Percentiles rank a stretch among this genome's conserved stretches.
Conservation (phyloP, 2,113 vertebrate genomes). For the Nesoenas mayeri region DNA sequence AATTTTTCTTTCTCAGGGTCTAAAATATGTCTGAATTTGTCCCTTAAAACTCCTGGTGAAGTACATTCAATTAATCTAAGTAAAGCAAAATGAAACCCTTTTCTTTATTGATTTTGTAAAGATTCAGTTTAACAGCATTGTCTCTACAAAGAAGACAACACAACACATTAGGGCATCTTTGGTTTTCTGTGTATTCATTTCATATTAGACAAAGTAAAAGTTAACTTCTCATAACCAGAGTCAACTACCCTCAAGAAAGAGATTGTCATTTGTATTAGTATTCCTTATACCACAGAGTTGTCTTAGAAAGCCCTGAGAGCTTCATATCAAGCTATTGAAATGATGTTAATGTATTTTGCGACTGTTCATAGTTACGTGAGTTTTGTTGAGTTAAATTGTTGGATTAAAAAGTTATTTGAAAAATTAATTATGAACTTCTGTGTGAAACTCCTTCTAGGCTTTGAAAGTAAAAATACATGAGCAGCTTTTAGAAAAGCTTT, state of each 20-base stretch:
- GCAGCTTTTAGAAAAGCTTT: neutral
- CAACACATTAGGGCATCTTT: neutral
- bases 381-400: neutral
- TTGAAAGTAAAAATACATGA: neutral
- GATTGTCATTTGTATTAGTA: neutral
- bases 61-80: neutral
- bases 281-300: fast-evolving
- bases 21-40: neutral
- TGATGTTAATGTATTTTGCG: neutral
- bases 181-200: neutral
- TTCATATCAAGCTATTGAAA: neutral
- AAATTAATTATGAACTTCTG: neutral
- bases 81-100: neutral
- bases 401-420: neutral
- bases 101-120: neutral
- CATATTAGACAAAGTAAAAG: neutral
- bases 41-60: neutral
- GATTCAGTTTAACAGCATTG: neutral
- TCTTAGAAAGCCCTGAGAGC: neutral
- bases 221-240: neutral
- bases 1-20: neutral
- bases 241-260: neutral
- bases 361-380: neutral
- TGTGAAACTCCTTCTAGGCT: neutral
- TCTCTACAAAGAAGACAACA: neutral